Evolutionary conservation across 1,140 invertebrate genomes (phyloP), one percentile per base, ranked within the genome.

Genomic region (Drosophila punjabiensis): DNA sequence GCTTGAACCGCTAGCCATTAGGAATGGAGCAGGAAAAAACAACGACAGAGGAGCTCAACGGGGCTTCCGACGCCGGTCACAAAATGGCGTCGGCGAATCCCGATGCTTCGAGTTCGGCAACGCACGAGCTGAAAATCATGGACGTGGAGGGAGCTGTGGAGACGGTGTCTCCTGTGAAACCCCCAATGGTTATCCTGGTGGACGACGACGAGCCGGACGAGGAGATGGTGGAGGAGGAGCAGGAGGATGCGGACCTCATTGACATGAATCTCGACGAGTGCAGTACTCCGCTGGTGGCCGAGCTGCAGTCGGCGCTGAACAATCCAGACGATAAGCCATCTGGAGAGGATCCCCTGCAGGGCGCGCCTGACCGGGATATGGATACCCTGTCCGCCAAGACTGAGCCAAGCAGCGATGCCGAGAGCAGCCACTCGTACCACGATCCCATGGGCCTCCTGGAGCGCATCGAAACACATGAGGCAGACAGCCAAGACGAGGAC

Each of bases 361-460:
- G 66, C 1, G 84, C 79, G 4, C 58, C 39, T 8, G 70, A 82
- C 1, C 53, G 63, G 1, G 81, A 85, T 4, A 35, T 35, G 10
- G 67, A 87, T 5, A 62, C 39, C 32, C 13, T 66, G 6, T 79
- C 74, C 3, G 47, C 81, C 30, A 89, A 85, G n/a, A 48, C 65
- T 2, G 85, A 88, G 24, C 73, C 73, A 1, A 81, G 58, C 37
- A 86, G 77, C 50, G 85, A 81, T 10, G 68, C 4, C 3, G 85
- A 88, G 18, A 77, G 62, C 61, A 58, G n/a, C 13, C 45, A 58
- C 18, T 71, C 85, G 0, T 89, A 88, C 30, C 56, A 61, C 14
- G 84, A 88, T 65, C 85, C 85, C 0, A 85, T 88, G 85, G 86
- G 86, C 1, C 56, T 88, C 9, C 64, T 88, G 16, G 74, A 85